These are phyloP conservation scores for Bostrychus sinensis DNA, from an alignment of 2,113 vertebrate genomes.

Conservation along the genomic window DNA sequence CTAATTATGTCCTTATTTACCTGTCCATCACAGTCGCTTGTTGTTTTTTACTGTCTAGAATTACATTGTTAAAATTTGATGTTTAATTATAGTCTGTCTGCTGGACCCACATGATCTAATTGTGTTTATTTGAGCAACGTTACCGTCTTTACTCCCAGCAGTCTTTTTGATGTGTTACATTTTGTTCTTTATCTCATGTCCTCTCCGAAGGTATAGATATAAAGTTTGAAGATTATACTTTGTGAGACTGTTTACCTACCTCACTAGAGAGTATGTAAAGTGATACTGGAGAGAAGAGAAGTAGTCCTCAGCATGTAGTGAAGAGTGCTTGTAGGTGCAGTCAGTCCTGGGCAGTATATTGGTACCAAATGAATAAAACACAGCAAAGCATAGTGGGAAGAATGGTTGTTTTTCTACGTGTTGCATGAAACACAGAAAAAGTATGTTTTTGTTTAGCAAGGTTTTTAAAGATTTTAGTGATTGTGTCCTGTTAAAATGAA, in stretches of 20 bases:
- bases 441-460: not conserved
- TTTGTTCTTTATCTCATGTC: not conserved
- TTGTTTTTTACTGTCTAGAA: not conserved
- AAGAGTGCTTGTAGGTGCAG: not conserved
- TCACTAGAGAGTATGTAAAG: not conserved
- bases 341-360: not conserved
- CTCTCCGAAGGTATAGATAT: not conserved
- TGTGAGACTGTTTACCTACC: not conserved
- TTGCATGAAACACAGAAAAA: not conserved
- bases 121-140: not conserved
- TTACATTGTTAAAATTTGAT: conserved; percentile 4
- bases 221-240: not conserved
- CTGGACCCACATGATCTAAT: not conserved
- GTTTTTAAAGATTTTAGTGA: not conserved
- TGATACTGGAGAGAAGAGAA: not conserved
- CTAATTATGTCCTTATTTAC: conserved; percentile 12
- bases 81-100: not conserved
- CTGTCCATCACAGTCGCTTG: conserved; percentile 5
- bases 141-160: not conserved
- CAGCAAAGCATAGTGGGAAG: not conserved
- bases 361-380: not conserved
- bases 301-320: not conserved
- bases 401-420: not conserved
- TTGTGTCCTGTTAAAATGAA: not conserved
- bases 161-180: conserved; percentile 2